Conservation (phyloP, 2,888 invertebrate genomes). For the Buathra laborator region DNA sequence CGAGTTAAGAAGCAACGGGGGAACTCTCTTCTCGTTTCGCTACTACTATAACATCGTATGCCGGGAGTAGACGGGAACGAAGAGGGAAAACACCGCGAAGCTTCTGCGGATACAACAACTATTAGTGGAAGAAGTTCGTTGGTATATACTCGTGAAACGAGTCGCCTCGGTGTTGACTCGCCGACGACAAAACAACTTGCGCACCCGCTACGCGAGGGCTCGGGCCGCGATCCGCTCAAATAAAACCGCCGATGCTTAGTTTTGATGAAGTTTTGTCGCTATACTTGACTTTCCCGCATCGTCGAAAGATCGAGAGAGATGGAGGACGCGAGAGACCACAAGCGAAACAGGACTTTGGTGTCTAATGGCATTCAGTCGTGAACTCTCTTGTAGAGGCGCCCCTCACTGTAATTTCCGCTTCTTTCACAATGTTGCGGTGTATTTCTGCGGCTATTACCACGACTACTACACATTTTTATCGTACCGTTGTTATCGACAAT, state of each 20-base stretch:
- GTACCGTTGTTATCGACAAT: conserved; percentile 1
- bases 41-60: not conserved
- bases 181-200: not conserved
- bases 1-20: not conserved
- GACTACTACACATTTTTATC: not conserved
- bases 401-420: conserved; percentile 38
- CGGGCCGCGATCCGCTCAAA: not conserved
- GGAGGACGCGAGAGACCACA: conserved; percentile 8
- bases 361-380: conserved; percentile 10
- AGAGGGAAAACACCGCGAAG: not conserved
- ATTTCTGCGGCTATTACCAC: not conserved
- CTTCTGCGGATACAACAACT: not conserved
- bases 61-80: not conserved
- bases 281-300: conserved; percentile 9
- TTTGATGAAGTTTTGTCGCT: conserved; percentile 53
- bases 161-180: not conserved
- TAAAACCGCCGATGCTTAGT: not conserved
- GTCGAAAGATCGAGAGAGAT: not conserved
- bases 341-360: not conserved
- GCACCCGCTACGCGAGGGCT: not conserved
- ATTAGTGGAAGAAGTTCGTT: not conserved
- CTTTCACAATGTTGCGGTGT: conserved; percentile 51
- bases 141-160: not conserved
- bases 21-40: not conserved
- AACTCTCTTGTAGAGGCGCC: not conserved